These are phyloP conservation scores for Piaya cayana DNA, from an alignment of 2,113 vertebrate genomes.

Conservation along the genomic window DNA sequence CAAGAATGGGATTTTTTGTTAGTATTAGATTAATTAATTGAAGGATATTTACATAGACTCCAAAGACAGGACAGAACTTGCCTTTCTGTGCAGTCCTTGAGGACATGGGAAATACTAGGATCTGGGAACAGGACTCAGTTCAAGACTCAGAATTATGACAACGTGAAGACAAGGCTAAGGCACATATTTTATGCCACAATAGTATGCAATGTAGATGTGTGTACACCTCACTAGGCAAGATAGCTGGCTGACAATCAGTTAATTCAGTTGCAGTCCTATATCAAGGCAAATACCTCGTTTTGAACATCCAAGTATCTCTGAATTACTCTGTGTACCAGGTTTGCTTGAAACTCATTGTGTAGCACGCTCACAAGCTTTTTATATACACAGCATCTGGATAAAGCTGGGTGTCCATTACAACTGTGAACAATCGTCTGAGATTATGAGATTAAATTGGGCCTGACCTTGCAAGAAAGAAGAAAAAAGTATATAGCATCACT, in stretches of 20 bases:
- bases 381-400: neutral
- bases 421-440: neutral
- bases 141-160: neutral
- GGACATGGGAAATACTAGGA: neutral
- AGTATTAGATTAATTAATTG: neutral
- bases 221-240: neutral
- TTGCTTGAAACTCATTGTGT: neutral
- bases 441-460: neutral
- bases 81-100: neutral
- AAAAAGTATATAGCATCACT: neutral
- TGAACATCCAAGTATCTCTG: neutral
- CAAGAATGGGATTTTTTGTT: accelerated
- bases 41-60: neutral
- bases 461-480: neutral
- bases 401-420: neutral
- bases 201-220: neutral
- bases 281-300: neutral
- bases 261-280: neutral
- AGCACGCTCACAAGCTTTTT: neutral
- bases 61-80: neutral
- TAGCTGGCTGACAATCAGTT: neutral
- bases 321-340: neutral
- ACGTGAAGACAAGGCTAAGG: neutral
- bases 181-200: accelerated
- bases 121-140: neutral